Base-by-base conservation (phyloP, 2,888 invertebrate genomes). In the Epinotia bilunana region DNA sequence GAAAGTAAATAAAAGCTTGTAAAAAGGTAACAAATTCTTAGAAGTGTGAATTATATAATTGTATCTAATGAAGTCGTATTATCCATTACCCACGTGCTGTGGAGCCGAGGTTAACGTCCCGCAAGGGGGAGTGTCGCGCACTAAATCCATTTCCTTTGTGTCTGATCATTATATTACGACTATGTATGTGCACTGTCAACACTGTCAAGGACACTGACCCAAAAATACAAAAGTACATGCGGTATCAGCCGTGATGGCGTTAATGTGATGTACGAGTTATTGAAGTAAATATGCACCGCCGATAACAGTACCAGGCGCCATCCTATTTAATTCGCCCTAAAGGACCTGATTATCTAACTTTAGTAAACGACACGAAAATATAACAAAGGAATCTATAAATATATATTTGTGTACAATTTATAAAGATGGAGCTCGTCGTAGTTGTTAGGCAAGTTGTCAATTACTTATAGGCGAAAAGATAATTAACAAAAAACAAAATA, bases 211-310 rank as follows among this genome's bases (percentile, higher is more conserved):
- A 76, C 80, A 78, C 74, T 78, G 79, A 80, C 80, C 80, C 76
- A 2, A 75, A 78, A 77, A 80, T 78, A 72, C 81, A 80, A 80
- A 81, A 39, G 81, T 80, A 77, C 79, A 75, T 33, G 58, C 23
- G 65, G 72, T 80, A 80, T 75, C 77, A 65, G 33, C 28, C 70
- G 72, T 79, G 77, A 78, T 76, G 77, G 69, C 71, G 39, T 72
- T 72, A 65, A 39, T 9, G 39, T 39, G 9, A 39, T 39, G 39
- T 9, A 20, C 60, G 33, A 57, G 28, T 57, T 57, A 18, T 64
- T 72, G n/a, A 64, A 75, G 28, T 65, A 72, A 65, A 61, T 68
- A 62, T 62, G n/a, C 55, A 61, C 67, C 58, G 65, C 53, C 60
- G 73, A 73, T 73, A 73, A 68, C 61, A 68, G 49, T 67, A 12